Evolutionary conservation across 1,140 invertebrate genomes (phyloP).

Genomic region (Magallana angulata): DNA sequence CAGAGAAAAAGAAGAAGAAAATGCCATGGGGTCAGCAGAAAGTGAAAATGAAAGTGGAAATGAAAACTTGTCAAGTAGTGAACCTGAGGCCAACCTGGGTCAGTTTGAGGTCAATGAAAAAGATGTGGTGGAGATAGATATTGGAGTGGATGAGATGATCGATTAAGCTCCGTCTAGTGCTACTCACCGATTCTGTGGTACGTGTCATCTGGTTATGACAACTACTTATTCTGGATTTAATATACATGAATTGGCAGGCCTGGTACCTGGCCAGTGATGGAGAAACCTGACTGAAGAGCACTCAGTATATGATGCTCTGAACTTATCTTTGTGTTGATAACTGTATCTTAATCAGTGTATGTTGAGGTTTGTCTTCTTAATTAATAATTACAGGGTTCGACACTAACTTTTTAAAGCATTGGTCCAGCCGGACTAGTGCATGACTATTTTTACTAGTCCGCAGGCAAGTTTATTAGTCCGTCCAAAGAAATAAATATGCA

Average conservation of each 20-base stretch:
- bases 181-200: background rate
- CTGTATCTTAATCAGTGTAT: background rate
- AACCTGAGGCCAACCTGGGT: background rate
- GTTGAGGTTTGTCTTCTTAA: too few species aligned
- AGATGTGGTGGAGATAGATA: slow-evolving; percentile 30
- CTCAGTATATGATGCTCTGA: too few species aligned
- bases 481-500: too few species aligned
- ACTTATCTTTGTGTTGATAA: background rate
- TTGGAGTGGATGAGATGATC: slow-evolving; percentile 36
- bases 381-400: background rate
- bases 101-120: slow-evolving; percentile 22
- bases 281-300: too few species aligned
- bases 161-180: background rate
- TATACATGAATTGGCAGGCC: background rate
- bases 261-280: background rate
- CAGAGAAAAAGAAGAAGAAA: background rate
- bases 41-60: slow-evolving; percentile 40
- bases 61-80: background rate
- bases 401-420: too few species aligned
- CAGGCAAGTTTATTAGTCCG: too few species aligned
- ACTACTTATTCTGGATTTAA: background rate
- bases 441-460: too few species aligned
- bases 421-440: too few species aligned
- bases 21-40: slow-evolving; percentile 7
- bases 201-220: slow-evolving; percentile 4